A percentile compares a stretch with the other conserved stretches of the same genome.
Conservation (phyloP, 2,888 invertebrate genomes). For the Drosophila rellima region DNA sequence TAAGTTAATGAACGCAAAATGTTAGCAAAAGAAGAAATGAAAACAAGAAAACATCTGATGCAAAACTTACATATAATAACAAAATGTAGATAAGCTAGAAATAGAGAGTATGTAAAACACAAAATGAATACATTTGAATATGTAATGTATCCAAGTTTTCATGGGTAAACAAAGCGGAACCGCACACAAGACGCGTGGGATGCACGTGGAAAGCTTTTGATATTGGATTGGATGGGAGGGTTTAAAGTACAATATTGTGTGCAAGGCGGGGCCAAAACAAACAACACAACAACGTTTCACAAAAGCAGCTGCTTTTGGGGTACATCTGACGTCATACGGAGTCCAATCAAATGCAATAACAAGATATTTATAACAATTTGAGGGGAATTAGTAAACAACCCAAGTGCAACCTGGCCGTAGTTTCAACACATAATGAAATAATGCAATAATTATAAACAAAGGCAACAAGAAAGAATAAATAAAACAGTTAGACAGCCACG, state of each 20-base stretch:
- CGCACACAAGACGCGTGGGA: conserved; percentile 39
- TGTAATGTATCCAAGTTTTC: conserved; percentile 21
- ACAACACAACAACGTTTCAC: conserved; percentile 13
- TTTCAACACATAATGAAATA: conserved; percentile 71
- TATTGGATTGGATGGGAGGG: conserved; percentile 18
- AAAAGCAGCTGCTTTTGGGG: conserved; percentile 22
- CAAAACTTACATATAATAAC: conserved; percentile 60
- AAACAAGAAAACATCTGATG: conserved; percentile 67
- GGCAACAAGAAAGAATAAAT: conserved; percentile 29
- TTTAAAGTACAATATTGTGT: conserved; percentile 50
- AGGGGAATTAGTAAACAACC: conserved; percentile 37
- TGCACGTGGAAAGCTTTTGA: conserved; percentile 57
- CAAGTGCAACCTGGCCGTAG: conserved; percentile 31
- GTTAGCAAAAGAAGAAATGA: conserved; percentile 30
- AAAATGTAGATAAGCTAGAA: conserved; percentile 25
- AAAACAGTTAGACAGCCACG: conserved; percentile 57
- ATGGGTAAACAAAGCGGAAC: conserved; percentile 38
- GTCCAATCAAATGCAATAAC: conserved; percentile 5
- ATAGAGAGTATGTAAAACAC: conserved; percentile 1
- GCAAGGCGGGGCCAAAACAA: conserved; percentile 52
- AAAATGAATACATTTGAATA: conserved; percentile 12
- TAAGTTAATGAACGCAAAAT: conserved; percentile 68
- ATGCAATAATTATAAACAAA: conserved; percentile 63
- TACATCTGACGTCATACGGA: conserved; percentile 46
- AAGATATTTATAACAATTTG: conserved; percentile 14